phyloP scores from a whole-genome alignment of 2,113 vertebrate species.

The Triplophysa siluroides region DNA sequence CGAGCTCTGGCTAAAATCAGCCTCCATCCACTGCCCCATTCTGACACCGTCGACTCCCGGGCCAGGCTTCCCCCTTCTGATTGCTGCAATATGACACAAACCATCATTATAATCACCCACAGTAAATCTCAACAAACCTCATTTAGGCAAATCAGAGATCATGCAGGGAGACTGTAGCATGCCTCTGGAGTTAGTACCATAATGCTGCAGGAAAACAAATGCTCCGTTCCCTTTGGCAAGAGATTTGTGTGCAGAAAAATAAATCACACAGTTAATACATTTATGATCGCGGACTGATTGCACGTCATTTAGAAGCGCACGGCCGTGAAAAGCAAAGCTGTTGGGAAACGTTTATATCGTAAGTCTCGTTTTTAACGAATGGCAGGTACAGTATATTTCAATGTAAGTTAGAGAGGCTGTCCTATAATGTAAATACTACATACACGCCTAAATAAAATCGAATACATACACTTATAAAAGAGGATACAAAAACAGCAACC shows the following conservation, averaged over 20 bases:
- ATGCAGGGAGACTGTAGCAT: constrained; percentile 24
- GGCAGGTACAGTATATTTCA: constrained; percentile 10
- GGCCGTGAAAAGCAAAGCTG: constrained; percentile 13
- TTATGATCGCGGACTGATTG: constrained; percentile 35
- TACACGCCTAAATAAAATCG: no score
- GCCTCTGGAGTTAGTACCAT: constrained; percentile 32
- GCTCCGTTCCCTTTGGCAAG: constrained; percentile 28
- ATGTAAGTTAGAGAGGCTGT: neutral
- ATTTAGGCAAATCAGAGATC: constrained; percentile 43
- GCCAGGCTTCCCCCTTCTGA: constrained; percentile 65
- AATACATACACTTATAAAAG: no score
- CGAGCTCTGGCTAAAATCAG: constrained; percentile 76
- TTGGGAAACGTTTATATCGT: constrained; percentile 6
- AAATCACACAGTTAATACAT: constrained; percentile 43
- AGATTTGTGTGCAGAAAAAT: constrained; percentile 7
- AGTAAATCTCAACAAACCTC: constrained; percentile 60
- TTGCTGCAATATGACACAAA: constrained; percentile 62
- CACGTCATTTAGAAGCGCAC: constrained; percentile 1
- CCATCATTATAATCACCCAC: constrained; percentile 51
- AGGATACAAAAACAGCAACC: no score
- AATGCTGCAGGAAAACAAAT: constrained; percentile 35
- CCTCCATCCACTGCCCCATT: constrained; percentile 53
- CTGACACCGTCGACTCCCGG: constrained; percentile 66
- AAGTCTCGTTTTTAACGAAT: neutral
- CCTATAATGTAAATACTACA: no score